A percentile compares a stretch with the other conserved stretches of the same genome.
phyloP scores from a whole-genome alignment of 2,888 invertebrate species.

The Magallana nippona region DNA sequence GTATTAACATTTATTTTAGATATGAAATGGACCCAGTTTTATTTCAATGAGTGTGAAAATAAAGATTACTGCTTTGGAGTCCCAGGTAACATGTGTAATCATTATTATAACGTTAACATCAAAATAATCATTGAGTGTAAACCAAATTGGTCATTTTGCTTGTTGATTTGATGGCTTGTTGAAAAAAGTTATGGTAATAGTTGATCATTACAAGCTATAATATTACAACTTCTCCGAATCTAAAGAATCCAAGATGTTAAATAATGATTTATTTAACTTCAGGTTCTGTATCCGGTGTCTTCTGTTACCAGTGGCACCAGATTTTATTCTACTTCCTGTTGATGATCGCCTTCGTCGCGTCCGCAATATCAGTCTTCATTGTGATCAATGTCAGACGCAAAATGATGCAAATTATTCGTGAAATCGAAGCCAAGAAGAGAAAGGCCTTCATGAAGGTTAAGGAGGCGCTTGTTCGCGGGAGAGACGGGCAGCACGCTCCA shows the following conservation, averaged over 20 bases:
- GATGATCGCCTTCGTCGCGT: slow-evolving; percentile 34
- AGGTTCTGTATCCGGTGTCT: slow-evolving; percentile 7
- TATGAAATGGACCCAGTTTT: slow-evolving; percentile 37
- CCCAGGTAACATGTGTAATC: slow-evolving; percentile 21
- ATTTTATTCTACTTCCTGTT: slow-evolving; percentile 45
- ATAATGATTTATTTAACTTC: not conserved
- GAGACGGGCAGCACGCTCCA: slow-evolving; percentile 45
- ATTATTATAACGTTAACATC: not conserved
- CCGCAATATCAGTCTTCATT: slow-evolving; percentile 42
- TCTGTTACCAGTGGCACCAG: slow-evolving; percentile 39
- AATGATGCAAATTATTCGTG: slow-evolving; percentile 40
- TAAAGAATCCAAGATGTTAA: too few relatives aligned
- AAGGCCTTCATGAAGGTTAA: slow-evolving; percentile 46
- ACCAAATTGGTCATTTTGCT: not conserved
- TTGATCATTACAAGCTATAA: too few relatives aligned
- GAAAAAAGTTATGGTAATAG: too few relatives aligned
- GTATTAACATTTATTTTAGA: slow-evolving; percentile 1
- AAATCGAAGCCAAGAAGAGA: slow-evolving; percentile 46
- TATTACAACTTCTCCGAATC: too few relatives aligned
- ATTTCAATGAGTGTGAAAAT: slow-evolving; percentile 36
- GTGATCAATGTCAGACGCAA: slow-evolving; percentile 44
- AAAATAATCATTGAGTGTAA: not conserved
- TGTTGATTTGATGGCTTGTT: too few relatives aligned
- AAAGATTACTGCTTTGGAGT: slow-evolving; percentile 30
- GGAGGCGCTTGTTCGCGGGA: slow-evolving; percentile 45